Base-by-base conservation (phyloP, 1,140 invertebrate species). In the Mesaphorura yosii region DNA sequence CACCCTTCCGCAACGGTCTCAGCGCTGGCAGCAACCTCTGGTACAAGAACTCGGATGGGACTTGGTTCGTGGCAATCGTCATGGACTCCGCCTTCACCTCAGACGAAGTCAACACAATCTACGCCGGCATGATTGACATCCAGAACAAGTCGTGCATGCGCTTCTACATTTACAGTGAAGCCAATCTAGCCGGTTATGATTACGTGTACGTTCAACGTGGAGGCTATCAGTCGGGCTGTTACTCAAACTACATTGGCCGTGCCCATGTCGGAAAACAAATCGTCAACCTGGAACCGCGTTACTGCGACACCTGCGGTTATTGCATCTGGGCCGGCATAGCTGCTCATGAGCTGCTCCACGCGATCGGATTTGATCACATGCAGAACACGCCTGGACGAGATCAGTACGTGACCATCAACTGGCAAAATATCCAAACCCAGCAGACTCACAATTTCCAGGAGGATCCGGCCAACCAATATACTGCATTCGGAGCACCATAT, bases 311-410 rank as follows among this genome's bases (percentile, higher is more conserved):
- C 19, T 20, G 26, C 29, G 27, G 28, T 3, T 34, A 23, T 44
- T 80, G 78, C 59, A 67, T 80, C 0, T 29, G 70, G 17, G 69
- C 75, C 17, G 78, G 78, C 3, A 75, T 76, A 3, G 70, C 79
- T 15, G 67, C 79, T 44, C 80, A 83, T 60, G 80, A 83, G 66
- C 65, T 82, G 3, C 69, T 81, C 62, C 80, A 82, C 61, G 76
- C 78, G 0, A 57, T 80, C 1, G 81, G 80, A n/a, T 81, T 81
- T 64, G 75, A 72, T 59, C 76, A 85, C 60, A 78, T 82, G 59
- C 82, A 84, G 62, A 78, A 77, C 58, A 69, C 78, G n/a, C 67
- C 71, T 5, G 77, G 84, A 66, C 68, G 82, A 34, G 81, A 84
- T 60, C 64, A 76, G 0, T 83, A 73, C 63, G 72, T 85, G 10